phyloP scores from a whole-genome alignment of 2,888 invertebrate genomes.

The Mactromeris polynyma region DNA sequence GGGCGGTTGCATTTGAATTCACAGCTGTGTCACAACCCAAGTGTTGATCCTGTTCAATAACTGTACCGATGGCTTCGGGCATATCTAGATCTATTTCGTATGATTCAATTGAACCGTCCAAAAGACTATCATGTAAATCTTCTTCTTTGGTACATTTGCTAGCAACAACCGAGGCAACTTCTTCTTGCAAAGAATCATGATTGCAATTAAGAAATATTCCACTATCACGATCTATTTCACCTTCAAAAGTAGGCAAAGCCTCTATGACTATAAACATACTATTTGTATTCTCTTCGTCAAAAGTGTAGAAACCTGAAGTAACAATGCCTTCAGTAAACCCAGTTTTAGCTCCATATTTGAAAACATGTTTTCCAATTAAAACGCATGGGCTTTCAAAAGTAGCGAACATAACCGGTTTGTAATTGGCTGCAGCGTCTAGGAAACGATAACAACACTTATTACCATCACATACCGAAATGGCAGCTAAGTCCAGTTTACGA shows the following conservation, averaged over 20 bases:
- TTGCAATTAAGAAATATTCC: neutral
- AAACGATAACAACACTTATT: neutral
- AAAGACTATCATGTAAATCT: neutral
- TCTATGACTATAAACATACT: neutral
- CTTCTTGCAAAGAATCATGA: neutral
- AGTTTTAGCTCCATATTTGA: slow-evolving; percentile 21
- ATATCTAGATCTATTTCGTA: neutral
- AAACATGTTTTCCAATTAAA: neutral
- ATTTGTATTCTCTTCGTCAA: neutral
- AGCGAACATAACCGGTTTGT: neutral
- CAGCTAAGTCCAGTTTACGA: slow-evolving; percentile 4
- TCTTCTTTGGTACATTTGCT: neutral
- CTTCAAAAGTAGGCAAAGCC: neutral
- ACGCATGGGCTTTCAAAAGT: neutral
- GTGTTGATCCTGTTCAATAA: neutral
- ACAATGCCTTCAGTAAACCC: slow-evolving; percentile 4
- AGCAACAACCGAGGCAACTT: neutral
- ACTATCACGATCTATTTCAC: neutral
- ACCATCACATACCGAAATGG: neutral
- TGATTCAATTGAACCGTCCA: neutral
- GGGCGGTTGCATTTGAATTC: neutral
- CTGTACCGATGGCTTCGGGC: neutral
- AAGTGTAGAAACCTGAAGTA: neutral
- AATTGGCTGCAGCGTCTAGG: neutral
- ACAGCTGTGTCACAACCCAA: neutral